A percentile compares a stretch with the other conserved stretches of the same genome.
Evolutionary conservation across 2,113 vertebrate genomes (phyloP).

Genomic region (Madoqua kirkii): DNA sequence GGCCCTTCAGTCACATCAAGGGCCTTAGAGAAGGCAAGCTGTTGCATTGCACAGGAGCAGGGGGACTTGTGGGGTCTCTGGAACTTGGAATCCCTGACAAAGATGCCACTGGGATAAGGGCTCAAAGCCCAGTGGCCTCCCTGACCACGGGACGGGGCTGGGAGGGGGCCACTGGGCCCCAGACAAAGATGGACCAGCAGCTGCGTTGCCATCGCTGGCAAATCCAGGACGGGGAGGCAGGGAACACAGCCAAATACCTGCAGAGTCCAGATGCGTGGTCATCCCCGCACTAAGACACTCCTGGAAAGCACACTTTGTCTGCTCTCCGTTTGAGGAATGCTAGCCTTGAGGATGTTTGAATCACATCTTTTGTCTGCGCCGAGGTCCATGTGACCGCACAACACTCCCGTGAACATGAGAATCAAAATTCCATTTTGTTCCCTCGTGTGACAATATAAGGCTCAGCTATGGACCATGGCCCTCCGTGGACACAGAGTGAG

Average conservation of each 20-base stretch:
- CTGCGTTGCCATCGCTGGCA: rapidly evolving
- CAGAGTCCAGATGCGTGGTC: rapidly evolving
- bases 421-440: neutral
- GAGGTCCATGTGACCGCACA: neutral
- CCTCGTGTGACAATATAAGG: neutral
- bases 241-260: no score
- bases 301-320: neutral
- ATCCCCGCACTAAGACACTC: neutral
- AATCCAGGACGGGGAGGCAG: neutral
- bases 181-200: neutral
- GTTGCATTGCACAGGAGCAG: neutral
- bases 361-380: neutral
- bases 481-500: neutral
- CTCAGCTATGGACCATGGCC: neutral
- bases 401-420: no score
- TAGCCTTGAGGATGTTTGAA: neutral
- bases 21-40: neutral
- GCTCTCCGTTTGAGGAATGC: neutral
- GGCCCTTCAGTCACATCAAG: neutral
- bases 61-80: neutral
- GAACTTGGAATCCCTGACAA: neutral
- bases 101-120: neutral
- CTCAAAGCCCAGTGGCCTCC: neutral
- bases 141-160: rapidly evolving
- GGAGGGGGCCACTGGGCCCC: neutral